Percentiles rank a stretch among this genome's conserved stretches.
Evolutionary conservation across 2,888 invertebrate genomes (phyloP).

Genomic region (Sturmia bella): DNA sequence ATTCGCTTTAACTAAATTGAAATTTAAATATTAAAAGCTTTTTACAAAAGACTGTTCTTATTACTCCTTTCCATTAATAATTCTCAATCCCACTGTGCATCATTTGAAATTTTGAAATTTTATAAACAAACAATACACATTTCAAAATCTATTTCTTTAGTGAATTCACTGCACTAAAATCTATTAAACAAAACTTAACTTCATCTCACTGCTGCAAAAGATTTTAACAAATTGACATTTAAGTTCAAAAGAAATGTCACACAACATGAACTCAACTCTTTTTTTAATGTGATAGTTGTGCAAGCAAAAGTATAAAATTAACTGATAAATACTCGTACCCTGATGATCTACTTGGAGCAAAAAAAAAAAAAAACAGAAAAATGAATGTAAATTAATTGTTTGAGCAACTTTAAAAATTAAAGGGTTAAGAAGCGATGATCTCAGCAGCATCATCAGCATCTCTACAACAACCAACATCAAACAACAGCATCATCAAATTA

Average conservation of each 20-base stretch:
- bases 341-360: constrained; percentile 47
- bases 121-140: too few species aligned
- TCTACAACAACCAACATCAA: too few species aligned
- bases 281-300: constrained; percentile 66
- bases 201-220: constrained; percentile 52
- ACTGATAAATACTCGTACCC: constrained; percentile 46
- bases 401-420: constrained; percentile 33
- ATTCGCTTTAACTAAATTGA: too few species aligned
- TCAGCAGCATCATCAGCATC: constrained; percentile 36
- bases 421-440: constrained; percentile 64
- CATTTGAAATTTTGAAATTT: too few species aligned
- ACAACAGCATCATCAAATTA: constrained; percentile 51
- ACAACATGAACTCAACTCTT: constrained; percentile 66
- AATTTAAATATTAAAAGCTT: too few species aligned
- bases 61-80: too few species aligned
- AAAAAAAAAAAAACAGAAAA: constrained; percentile 26
- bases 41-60: too few species aligned
- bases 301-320: constrained; percentile 48
- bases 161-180: constrained; percentile 11
- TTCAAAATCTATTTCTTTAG: too few species aligned
- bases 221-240: constrained; percentile 62
- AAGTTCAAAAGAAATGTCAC: constrained; percentile 68
- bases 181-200: constrained; percentile 15
- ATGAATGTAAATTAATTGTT: constrained; percentile 62
- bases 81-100: too few species aligned